Conservation (phyloP, 2,888 invertebrate genomes). For the Nomada fabriciana region DNA sequence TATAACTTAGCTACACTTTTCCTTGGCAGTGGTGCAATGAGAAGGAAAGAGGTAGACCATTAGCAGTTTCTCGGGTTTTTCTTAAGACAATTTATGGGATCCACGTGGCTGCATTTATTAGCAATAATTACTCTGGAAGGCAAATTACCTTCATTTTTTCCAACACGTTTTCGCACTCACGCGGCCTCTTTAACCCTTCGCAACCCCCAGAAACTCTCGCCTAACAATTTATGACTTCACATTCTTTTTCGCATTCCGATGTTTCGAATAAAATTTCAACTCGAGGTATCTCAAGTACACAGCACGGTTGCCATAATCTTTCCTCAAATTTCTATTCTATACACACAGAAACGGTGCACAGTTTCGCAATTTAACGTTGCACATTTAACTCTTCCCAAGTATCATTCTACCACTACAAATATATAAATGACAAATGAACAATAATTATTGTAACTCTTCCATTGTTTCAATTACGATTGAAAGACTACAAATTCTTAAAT, state of each 20-base stretch:
- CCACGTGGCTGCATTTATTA: conserved; percentile 44
- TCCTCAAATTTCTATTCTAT: too few relatives aligned
- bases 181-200: conserved; percentile 41
- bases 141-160: conserved; percentile 37
- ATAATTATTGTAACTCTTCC: too few relatives aligned
- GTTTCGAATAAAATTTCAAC: conserved; percentile 11
- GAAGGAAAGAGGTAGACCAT: not conserved
- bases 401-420: too few relatives aligned
- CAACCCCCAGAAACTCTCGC: conserved; percentile 23
- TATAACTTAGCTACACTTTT: not conserved
- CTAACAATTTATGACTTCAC: conserved; percentile 30
- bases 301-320: not conserved
- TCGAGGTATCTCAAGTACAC: not conserved
- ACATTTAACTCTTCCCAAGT: too few relatives aligned
- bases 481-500: too few relatives aligned
- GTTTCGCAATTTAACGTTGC: too few relatives aligned
- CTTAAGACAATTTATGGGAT: conserved; percentile 31
- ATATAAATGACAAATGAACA: too few relatives aligned
- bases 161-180: conserved; percentile 53
- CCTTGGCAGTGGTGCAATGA: too few relatives aligned
- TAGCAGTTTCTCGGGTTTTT: not conserved
- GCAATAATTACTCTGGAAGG: conserved; percentile 43
- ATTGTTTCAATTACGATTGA: too few relatives aligned
- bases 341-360: too few relatives aligned
- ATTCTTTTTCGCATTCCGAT: not conserved